Percentiles rank a stretch among this genome's conserved stretches.
These are phyloP conservation scores for Zeuzera pyrina DNA, from an alignment of 2,888 invertebrate genomes.

Conservation along the genomic window DNA sequence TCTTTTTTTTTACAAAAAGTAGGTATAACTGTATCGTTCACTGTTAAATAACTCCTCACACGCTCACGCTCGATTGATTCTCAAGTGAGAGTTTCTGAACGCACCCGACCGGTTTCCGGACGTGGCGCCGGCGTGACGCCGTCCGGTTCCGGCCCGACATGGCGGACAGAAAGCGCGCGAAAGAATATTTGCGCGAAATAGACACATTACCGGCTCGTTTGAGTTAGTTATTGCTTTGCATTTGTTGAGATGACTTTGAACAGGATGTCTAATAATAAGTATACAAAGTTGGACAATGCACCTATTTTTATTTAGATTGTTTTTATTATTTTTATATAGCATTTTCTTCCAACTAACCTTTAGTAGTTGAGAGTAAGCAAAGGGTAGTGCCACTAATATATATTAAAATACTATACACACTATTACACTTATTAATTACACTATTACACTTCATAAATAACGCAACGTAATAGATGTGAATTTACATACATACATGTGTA, in stretches of 20 bases:
- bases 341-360: no score
- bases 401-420: no score
- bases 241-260: slow-evolving; percentile 4
- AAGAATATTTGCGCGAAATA: slow-evolving; percentile 31
- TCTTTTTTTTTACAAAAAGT: background rate
- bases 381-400: no score
- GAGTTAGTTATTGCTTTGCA: slow-evolving; percentile 26
- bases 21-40: background rate
- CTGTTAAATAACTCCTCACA: slow-evolving; percentile 10
- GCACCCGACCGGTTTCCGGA: slow-evolving; percentile 42
- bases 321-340: no score
- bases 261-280: background rate
- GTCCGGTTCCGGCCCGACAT: slow-evolving; percentile 39
- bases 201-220: slow-evolving; percentile 37
- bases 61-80: slow-evolving; percentile 31
- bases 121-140: slow-evolving; percentile 56
- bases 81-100: slow-evolving; percentile 29
- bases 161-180: slow-evolving; percentile 26
- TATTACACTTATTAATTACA: no score
- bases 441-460: no score
- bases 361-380: no score
- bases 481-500: no score
- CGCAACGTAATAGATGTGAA: no score
- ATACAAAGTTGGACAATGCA: no score
- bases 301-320: no score